phyloP scores from a whole-genome alignment of 2,888 invertebrate species.

The Zaprionus obscuricornis region DNA sequence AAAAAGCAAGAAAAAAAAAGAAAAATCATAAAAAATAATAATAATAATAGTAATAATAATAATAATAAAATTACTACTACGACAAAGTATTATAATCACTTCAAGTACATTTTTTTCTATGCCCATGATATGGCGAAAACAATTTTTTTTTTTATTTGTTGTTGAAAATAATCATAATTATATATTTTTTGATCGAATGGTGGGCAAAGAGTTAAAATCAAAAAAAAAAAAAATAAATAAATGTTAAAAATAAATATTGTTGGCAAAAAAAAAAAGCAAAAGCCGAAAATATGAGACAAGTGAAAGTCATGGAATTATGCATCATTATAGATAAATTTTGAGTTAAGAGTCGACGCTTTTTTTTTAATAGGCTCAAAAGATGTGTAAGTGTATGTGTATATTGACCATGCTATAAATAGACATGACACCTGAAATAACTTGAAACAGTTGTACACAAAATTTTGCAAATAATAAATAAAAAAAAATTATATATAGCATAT shows the following conservation, averaged over 20 bases:
- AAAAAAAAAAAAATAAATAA: too few species aligned
- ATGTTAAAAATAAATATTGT: too few species aligned
- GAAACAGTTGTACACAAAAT: too few species aligned
- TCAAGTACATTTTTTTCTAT: constrained; percentile 47
- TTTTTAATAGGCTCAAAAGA: background rate
- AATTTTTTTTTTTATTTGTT: constrained; percentile 24
- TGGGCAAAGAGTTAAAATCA: too few species aligned
- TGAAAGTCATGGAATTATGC: constrained; percentile 56
- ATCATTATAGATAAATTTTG: constrained; percentile 20
- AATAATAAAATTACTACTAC: constrained; percentile 22
- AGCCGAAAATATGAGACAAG: constrained; percentile 21
- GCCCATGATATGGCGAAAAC: constrained; percentile 37
- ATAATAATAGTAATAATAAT: constrained; percentile 23
- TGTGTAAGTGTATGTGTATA: background rate
- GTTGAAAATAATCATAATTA: constrained; percentile 59
- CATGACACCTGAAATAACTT: too few species aligned
- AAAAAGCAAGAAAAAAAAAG: constrained; percentile 15
- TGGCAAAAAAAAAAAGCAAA: background rate
- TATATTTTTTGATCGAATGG: constrained; percentile 24
- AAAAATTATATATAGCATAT: too few species aligned
- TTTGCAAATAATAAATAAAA: too few species aligned
- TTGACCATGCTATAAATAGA: too few species aligned
- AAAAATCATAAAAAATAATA: constrained; percentile 9
- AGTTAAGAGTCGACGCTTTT: background rate
- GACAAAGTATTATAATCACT: constrained; percentile 22